These are phyloP conservation scores for Drosophila flavopinicola DNA, from an alignment of 2,888 invertebrate species.

Conservation along the genomic window DNA sequence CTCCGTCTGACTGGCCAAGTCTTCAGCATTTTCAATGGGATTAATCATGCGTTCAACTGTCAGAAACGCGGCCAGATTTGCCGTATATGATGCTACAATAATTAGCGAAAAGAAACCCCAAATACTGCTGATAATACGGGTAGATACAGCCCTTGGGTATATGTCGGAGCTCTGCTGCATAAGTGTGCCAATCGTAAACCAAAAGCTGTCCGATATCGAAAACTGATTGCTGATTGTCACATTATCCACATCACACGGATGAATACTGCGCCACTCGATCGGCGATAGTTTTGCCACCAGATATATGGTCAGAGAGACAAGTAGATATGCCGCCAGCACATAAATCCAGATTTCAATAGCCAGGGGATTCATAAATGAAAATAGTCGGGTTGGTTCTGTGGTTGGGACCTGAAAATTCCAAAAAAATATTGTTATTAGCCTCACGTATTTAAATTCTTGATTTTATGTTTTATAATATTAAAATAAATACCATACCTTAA, in stretches of 20 bases:
- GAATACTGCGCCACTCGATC: constrained; percentile 91
- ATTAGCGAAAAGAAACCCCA: constrained; percentile 98
- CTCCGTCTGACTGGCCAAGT: constrained; percentile 92
- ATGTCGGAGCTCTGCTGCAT: constrained; percentile 94
- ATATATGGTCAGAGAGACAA: constrained; percentile 92
- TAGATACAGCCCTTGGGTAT: constrained; percentile 88
- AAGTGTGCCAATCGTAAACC: constrained; percentile 95
- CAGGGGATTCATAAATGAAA: constrained; percentile 94
- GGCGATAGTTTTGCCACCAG: constrained; percentile 92
- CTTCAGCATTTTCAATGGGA: constrained; percentile 93
- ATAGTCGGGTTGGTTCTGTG: constrained; percentile 89
- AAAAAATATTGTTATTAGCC: too few relatives aligned
- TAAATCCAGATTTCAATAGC: constrained; percentile 95
- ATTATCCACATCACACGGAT: constrained; percentile 86
- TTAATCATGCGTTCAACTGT: constrained; percentile 95
- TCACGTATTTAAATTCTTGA: too few relatives aligned
- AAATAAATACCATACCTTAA: constrained; percentile 87
- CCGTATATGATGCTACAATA: constrained; percentile 95
- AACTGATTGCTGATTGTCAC: constrained; percentile 89
- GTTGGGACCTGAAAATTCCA: constrained; percentile 87
- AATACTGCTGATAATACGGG: constrained; percentile 92
- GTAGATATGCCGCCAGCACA: constrained; percentile 91
- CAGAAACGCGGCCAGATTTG: constrained; percentile 95
- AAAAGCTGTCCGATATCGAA: constrained; percentile 92
- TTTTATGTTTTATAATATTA: too few relatives aligned